These are phyloP conservation scores for Herminia tarsipennalis DNA, from an alignment of 2,888 invertebrate genomes.

Conservation along the genomic window DNA sequence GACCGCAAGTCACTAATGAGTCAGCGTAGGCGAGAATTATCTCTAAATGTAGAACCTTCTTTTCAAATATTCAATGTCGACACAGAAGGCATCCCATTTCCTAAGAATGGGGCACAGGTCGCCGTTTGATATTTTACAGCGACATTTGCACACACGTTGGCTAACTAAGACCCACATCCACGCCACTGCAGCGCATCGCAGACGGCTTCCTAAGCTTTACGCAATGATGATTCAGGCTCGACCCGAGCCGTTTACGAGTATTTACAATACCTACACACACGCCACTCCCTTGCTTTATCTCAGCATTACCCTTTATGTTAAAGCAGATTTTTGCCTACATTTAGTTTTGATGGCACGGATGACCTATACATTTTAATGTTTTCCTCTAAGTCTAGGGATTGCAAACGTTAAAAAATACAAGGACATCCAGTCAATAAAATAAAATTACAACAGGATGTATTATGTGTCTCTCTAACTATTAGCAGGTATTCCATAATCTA, in stretches of 20 bases:
- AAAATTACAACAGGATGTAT: constrained; percentile 19
- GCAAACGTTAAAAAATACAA: constrained; percentile 18
- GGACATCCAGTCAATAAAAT: constrained; percentile 28
- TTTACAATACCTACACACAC: constrained; percentile 37
- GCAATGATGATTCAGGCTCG: constrained; percentile 62
- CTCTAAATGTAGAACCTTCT: constrained; percentile 19
- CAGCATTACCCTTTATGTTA: constrained; percentile 37
- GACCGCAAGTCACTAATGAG: constrained; percentile 33
- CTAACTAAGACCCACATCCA: constrained; percentile 60
- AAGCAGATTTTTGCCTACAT: constrained; percentile 36
- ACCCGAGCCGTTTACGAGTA: constrained; percentile 47
- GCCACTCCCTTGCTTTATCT: constrained; percentile 45
- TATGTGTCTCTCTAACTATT: constrained; percentile 7
- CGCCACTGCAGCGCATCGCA: constrained; percentile 45
- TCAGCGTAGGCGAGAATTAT: constrained; percentile 21
- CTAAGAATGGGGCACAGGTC: constrained; percentile 69
- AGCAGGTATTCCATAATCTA: constrained; percentile 17
- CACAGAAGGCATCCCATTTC: constrained; percentile 60
- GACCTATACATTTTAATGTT: constrained; percentile 30
- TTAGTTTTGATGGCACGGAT: constrained; percentile 38
- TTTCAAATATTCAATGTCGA: constrained; percentile 45
- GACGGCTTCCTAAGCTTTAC: constrained; percentile 60
- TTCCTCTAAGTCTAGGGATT: constrained; percentile 15
- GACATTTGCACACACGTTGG: constrained; percentile 75
- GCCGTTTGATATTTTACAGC: constrained; percentile 73